phyloP scores from a whole-genome alignment of 2,888 invertebrate species.

The Amphipyra berbera region DNA sequence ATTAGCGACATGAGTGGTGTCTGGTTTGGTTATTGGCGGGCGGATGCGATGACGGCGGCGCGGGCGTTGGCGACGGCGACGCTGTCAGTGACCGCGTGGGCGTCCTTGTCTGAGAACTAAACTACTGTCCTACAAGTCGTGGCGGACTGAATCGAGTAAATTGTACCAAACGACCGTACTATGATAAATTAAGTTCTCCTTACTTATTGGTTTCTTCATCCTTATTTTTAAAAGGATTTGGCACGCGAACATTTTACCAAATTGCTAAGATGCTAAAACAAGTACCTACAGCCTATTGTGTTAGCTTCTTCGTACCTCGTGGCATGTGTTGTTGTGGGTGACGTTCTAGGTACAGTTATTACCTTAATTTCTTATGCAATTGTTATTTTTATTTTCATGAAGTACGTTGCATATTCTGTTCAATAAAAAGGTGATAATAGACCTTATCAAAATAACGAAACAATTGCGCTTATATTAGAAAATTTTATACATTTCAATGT shows the following conservation, averaged over 20 bases:
- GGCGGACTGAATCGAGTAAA: not conserved
- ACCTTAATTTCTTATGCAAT: too few relatives aligned
- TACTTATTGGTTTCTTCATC: too few relatives aligned
- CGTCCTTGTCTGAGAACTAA: slow-evolving; percentile 68
- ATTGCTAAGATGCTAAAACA: too few relatives aligned
- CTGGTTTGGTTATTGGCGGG: slow-evolving; percentile 10
- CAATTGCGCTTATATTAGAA: slow-evolving; percentile 4
- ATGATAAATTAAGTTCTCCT: too few relatives aligned
- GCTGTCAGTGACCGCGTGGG: slow-evolving; percentile 77
- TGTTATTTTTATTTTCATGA: too few relatives aligned
- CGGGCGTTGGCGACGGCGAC: slow-evolving; percentile 27
- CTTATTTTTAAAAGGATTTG: too few relatives aligned
- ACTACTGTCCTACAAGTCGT: slow-evolving; percentile 27
- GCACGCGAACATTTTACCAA: not conserved
- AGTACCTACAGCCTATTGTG: too few relatives aligned
- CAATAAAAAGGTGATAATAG: too few relatives aligned
- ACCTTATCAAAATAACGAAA: not conserved
- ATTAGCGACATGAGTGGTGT: slow-evolving; percentile 24
- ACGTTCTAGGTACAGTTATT: too few relatives aligned
- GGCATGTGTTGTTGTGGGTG: too few relatives aligned
- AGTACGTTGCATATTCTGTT: too few relatives aligned
- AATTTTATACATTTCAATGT: not conserved
- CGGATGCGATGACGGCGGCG: slow-evolving; percentile 33
- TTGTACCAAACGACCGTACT: not conserved
- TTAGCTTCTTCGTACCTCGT: too few relatives aligned